A percentile compares a stretch with the other conserved stretches of the same genome.
These are phyloP conservation scores for Patella caerulea DNA, from an alignment of 2,888 invertebrate species.

Conservation along the genomic window DNA sequence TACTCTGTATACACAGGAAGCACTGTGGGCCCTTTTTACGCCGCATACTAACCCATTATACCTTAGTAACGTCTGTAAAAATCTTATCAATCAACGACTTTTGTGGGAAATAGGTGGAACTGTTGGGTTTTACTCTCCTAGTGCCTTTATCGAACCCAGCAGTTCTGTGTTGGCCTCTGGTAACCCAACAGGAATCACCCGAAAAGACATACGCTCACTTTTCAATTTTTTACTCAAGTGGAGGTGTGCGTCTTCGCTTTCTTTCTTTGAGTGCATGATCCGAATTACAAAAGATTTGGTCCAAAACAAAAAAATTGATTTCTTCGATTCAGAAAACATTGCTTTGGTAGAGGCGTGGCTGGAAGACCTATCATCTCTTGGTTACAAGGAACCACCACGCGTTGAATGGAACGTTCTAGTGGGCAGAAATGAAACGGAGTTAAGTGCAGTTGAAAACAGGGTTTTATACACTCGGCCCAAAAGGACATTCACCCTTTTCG, in stretches of 20 bases:
- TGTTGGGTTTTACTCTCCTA: neutral
- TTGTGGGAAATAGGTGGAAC: conserved; percentile 2
- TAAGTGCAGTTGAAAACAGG: neutral
- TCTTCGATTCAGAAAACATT: neutral
- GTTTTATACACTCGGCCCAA: neutral
- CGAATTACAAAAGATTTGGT: neutral
- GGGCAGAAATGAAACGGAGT: neutral
- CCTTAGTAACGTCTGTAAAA: neutral
- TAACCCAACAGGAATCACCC: neutral
- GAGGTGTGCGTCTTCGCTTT: neutral
- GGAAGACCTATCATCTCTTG: neutral
- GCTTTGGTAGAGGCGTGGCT: neutral
- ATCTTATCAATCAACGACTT: neutral
- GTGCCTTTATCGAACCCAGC: neutral
- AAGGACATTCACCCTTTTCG: neutral
- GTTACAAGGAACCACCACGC: neutral
- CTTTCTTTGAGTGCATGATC: neutral
- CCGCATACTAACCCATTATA: neutral
- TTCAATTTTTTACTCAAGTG: neutral
- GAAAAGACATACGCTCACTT: neutral
- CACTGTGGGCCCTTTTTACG: neutral
- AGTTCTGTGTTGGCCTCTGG: neutral
- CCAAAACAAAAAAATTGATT: neutral
- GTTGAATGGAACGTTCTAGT: too few species aligned
- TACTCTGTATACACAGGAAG: neutral